A percentile compares a stretch with the other conserved stretches of the same genome.
phyloP scores from a whole-genome alignment of 2,797 vertebrate species.

The Esox lucius region DNA sequence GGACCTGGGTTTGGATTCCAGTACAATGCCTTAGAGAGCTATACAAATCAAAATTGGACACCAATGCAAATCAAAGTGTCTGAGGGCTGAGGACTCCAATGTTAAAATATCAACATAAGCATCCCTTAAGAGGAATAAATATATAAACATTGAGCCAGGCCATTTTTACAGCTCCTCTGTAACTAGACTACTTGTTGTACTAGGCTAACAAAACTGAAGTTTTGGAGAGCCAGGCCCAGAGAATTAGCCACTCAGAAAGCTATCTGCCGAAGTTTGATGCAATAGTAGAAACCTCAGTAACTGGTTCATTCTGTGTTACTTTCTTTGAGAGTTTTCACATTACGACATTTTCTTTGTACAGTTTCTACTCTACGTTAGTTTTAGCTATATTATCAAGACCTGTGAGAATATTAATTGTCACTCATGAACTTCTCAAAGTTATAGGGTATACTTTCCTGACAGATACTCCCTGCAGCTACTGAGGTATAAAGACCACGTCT shows the following conservation, averaged over 20 bases:
- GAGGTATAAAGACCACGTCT: too few relatives aligned
- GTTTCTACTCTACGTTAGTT: too few relatives aligned
- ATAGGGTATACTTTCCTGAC: too few relatives aligned
- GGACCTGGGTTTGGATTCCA: not conserved
- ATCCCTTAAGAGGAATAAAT: not conserved
- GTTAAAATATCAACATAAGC: not conserved
- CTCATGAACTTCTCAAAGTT: too few relatives aligned
- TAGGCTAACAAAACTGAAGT: not conserved
- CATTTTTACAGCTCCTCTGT: not conserved
- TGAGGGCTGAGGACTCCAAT: not conserved
- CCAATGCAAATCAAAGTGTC: not conserved
- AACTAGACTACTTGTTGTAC: not conserved
- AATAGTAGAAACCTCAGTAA: not conserved
- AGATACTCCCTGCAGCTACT: too few relatives aligned
- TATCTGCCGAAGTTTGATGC: not conserved
- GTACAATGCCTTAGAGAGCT: not conserved
- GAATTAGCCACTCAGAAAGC: not conserved
- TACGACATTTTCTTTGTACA: too few relatives aligned
- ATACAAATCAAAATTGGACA: not conserved
- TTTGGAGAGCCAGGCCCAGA: not conserved
- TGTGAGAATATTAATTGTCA: too few relatives aligned
- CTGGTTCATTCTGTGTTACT: not conserved
- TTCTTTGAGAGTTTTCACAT: too few relatives aligned
- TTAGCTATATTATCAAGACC: too few relatives aligned
- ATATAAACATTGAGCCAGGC: not conserved